Evolutionary conservation across 2,888 invertebrate genomes (phyloP).

Genomic region (Dyspetes luteomarginatus): DNA sequence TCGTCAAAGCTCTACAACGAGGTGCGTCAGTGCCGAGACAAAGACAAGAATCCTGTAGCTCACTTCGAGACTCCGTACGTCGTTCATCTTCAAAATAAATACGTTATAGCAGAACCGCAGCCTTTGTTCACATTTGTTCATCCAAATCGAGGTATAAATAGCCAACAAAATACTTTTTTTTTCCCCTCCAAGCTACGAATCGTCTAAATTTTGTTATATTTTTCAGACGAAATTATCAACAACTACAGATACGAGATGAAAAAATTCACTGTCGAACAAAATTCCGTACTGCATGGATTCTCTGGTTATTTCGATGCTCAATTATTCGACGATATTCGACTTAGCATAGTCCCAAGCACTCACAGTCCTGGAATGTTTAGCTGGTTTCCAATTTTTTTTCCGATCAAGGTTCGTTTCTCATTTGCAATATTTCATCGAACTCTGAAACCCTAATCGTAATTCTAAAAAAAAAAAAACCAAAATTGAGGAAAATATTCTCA

Average conservation of each 20-base stretch:
- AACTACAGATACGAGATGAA: conserved; percentile 90
- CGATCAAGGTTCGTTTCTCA: conserved; percentile 88
- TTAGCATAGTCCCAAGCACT: conserved; percentile 95
- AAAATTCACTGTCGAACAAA: conserved; percentile 88
- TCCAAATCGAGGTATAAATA: conserved; percentile 89
- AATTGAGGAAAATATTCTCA: too few relatives aligned
- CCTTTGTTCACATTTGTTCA: conserved; percentile 94
- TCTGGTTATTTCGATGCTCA: conserved; percentile 97
- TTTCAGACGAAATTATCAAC: conserved; percentile 84
- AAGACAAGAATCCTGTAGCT: conserved; percentile 85
- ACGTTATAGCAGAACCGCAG: conserved; percentile 90
- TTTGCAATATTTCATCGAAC: too few relatives aligned
- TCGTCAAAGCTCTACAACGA: conserved; percentile 94
- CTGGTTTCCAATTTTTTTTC: conserved; percentile 99
- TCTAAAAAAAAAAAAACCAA: too few relatives aligned
- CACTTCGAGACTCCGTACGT: conserved; percentile 95
- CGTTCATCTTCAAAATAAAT: conserved; percentile 94
- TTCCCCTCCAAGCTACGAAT: not conserved
- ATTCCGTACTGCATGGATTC: conserved; percentile 96
- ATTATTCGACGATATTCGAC: conserved; percentile 92
- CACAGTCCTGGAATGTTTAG: conserved; percentile 97
- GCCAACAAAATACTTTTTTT: conserved; percentile 11
- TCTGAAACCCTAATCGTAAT: too few relatives aligned
- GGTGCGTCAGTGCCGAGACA: conserved; percentile 85
- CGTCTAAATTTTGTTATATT: conserved; percentile 25